These are phyloP conservation scores for Thecophora atra DNA, from an alignment of 2,888 invertebrate genomes.

Conservation along the genomic window DNA sequence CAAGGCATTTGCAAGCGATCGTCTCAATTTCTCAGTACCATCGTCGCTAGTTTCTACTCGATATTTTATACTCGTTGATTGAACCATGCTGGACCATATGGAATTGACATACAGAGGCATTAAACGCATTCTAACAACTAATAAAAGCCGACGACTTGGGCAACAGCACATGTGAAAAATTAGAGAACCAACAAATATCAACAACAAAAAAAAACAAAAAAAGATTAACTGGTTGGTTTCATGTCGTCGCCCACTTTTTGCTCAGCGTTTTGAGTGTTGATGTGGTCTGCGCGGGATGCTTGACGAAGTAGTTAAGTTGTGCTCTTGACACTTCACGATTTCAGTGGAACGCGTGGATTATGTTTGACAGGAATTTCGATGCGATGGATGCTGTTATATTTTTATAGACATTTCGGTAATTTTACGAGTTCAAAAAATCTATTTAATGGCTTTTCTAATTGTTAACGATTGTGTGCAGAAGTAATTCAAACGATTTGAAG, in stretches of 20 bases:
- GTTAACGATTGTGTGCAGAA: neutral
- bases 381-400: neutral
- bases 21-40: neutral
- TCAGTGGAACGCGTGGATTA: conserved; percentile 35
- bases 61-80: too few species aligned
- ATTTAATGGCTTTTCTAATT: conserved; percentile 25
- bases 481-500: neutral
- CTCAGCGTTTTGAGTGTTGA: neutral
- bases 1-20: neutral
- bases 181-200: neutral
- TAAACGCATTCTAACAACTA: conserved; percentile 18
- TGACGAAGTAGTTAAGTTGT: conserved; percentile 37
- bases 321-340: conserved; percentile 48
- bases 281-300: neutral
- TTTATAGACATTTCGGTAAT: neutral
- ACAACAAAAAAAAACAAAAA: neutral
- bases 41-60: conserved; percentile 54
- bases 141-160: neutral
- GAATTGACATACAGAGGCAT: neutral
- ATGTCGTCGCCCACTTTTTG: conserved; percentile 38
- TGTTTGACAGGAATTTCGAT: neutral
- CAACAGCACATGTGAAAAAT: conserved; percentile 4
- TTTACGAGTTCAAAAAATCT: conserved; percentile 33
- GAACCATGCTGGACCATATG: too few species aligned
- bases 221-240: too few species aligned